Evolutionary conservation across 2,113 vertebrate species (phyloP), one percentile per base, ranked within the genome.

Genomic region (Gallinago paraguaiae): DNA sequence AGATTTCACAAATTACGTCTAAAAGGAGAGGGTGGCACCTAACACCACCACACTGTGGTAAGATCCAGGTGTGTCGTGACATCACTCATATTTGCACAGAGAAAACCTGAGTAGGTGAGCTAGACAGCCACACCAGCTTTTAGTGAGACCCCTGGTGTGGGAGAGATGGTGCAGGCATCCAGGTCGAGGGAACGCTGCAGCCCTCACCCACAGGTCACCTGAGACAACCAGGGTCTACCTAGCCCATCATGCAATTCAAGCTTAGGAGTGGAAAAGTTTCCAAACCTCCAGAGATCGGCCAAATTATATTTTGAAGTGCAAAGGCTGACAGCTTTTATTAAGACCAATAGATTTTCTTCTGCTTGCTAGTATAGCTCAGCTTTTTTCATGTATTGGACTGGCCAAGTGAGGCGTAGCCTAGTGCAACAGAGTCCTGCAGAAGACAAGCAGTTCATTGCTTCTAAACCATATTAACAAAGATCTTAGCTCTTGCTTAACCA

Each of bases 101-200:
- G 46, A 48, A 70, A 65, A 25, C 7, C 1, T 2, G 2, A 17
- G 5, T 9, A 43, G 17, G 20, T 17, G 61, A 74, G 28, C 8
- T 18, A 78, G 68, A 24, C 46, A 68, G 19, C 4, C 60, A 31
- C 27, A 35, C 41, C 6, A 59, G 23, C 9, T 23, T 64, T 56
- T 39, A 63, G 13, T 15, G 23, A 45, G 51, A 68, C 13, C 16
- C 15, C 68, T 60, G 30, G 6, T 8, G 4, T 7, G 13, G 33
- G 6, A 7, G 2, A 68, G 56, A 22, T 7, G 8, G 22, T 37
- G 30, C 3, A 25, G 57, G 17, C 0, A 0, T 12, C 24, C 2
- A 2, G 28, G 0, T 12, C 28, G 1, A 2, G 28, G 15, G 18
- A 60, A 4, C n/a, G 18, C 7, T 71, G 59, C 30, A 82, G 67